Percentiles rank a stretch among this genome's conserved stretches.
Evolutionary conservation across 2,113 vertebrate genomes (phyloP).

Genomic region (Thamnophis sirtalis): DNA sequence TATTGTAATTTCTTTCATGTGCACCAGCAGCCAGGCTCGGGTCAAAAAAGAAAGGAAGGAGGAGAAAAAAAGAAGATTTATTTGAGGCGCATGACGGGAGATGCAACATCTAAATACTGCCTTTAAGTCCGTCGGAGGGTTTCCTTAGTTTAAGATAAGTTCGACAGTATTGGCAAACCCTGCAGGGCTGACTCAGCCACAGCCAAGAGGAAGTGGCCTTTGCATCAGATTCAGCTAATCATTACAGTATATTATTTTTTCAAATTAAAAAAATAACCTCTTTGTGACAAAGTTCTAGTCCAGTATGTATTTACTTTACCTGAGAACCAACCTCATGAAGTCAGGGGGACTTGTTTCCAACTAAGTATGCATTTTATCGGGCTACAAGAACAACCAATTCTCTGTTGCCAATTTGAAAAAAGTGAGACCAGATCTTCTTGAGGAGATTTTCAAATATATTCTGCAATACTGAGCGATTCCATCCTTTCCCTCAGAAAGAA

Average conservation of each 20-base stretch:
- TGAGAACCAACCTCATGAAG: background rate
- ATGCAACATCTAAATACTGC: slow-evolving; percentile 34
- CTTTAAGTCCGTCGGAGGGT: background rate
- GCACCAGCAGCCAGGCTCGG: slow-evolving; percentile 82
- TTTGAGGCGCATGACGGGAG: slow-evolving; percentile 70
- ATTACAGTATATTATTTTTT: background rate
- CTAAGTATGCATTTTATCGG: background rate
- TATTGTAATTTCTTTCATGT: slow-evolving; percentile 90
- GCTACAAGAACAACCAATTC: background rate
- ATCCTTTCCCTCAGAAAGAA: background rate
- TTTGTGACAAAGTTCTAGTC: background rate
- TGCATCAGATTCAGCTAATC: background rate
- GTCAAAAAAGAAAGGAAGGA: slow-evolving; percentile 78
- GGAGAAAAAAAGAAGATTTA: slow-evolving; percentile 82
- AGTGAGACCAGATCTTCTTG: background rate
- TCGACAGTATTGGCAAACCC: background rate
- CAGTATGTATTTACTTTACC: background rate
- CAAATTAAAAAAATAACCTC: background rate
- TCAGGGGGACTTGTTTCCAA: background rate
- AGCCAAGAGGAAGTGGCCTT: background rate
- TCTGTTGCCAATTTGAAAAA: background rate
- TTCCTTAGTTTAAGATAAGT: background rate
- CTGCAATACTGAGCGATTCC: no score
- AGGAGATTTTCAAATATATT: background rate
- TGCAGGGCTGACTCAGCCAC: fast-evolving